Evolutionary conservation across 2,797 vertebrate genomes (phyloP).

Genomic region (Chelonia mydas): DNA sequence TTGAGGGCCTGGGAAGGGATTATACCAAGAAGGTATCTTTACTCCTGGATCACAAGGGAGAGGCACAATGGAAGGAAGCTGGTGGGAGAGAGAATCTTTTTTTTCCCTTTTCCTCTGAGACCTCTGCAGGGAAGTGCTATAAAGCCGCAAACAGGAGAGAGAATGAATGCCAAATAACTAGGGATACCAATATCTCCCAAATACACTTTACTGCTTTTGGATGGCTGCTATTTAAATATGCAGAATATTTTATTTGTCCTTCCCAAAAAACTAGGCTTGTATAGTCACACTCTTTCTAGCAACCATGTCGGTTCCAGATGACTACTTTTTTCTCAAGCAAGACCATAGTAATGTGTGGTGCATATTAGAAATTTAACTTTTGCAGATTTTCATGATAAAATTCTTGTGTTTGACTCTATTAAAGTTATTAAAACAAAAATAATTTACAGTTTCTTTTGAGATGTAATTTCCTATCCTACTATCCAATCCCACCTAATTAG

Average conservation of each 20-base stretch:
- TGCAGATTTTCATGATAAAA: neutral
- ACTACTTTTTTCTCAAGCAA: neutral
- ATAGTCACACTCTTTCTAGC: neutral
- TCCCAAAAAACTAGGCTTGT: neutral
- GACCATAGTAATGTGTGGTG: neutral
- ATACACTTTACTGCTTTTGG: neutral
- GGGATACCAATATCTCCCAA: neutral
- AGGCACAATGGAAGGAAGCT: neutral
- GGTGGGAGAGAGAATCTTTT: neutral
- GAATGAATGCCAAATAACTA: neutral
- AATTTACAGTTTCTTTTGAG: neutral
- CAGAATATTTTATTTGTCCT: neutral
- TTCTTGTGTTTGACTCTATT: neutral
- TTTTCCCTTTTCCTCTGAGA: neutral
- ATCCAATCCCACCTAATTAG: neutral
- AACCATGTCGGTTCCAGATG: neutral
- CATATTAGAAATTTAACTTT: neutral
- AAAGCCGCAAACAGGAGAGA: conserved; percentile 1
- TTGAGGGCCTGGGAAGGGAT: conserved; percentile 38
- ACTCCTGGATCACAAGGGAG: neutral
- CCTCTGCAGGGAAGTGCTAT: conserved; percentile 23
- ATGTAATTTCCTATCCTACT: neutral
- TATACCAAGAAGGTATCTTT: conserved; percentile 20
- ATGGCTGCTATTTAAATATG: neutral
- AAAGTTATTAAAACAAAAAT: neutral